Base-by-base conservation (phyloP, 2,888 invertebrate species). In the Cephonodes hylas region DNA sequence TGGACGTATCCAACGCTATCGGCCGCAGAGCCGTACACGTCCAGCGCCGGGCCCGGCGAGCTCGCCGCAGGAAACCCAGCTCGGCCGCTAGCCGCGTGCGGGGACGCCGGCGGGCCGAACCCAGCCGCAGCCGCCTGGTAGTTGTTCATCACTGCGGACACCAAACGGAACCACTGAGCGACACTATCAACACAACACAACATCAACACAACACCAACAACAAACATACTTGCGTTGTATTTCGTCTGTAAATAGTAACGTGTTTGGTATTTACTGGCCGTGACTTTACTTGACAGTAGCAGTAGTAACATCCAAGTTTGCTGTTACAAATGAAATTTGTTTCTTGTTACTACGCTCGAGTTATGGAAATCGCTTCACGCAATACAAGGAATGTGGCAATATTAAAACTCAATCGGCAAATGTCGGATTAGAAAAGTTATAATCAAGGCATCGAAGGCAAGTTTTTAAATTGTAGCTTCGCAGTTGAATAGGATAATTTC, bases 1-100 rank as follows among this genome's bases (percentile, higher is more conserved):
- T 98, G 98, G 85, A 98, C 98, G 93, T 98, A 99, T 86, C 98
- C 97, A 75, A 97, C 96, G 85, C 96, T 96, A 85, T 97, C 97
- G 71, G 95, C 96, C 78, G 96, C 97, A 80, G 97, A 96, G 91
- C 96, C 97, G 94, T 98, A 98, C 93, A 98, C 97, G 88, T 99
- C 98, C 81, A 98, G 96, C 81, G 96, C 95, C 78, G 98, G 95
- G 76, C 98, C 95, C 64, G 98, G 98, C 80, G 98, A 98, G 93
- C 97, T 98, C 75, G 98, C 97, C 60, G 97, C 95, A 63, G 97
- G 97, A 93, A 98, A 98, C 60, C 96, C 96, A 76, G 96, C 95
- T 76, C 95, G 94, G 63, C 94, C 94, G 10, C 95, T 95, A 67
- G 94, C 95, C 63, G 93, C 95, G 83, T 97, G 97, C 68, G 97